These are phyloP conservation scores for Fabriciana adippe DNA, from an alignment of 2,888 invertebrate genomes.

Conservation along the genomic window DNA sequence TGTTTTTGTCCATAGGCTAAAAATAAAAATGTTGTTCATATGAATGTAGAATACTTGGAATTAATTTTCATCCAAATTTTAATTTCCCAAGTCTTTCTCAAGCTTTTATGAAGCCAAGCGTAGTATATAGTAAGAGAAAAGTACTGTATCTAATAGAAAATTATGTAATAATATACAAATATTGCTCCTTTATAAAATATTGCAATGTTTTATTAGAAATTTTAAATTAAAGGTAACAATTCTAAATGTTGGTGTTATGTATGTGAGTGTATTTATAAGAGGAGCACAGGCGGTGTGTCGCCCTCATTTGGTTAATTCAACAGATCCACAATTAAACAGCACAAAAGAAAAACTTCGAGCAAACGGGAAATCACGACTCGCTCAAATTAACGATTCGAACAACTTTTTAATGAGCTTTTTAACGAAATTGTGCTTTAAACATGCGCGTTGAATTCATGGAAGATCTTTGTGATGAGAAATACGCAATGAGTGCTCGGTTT, in stretches of 20 bases:
- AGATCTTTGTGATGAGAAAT: conserved; percentile 18
- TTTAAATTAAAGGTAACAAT: conserved; percentile 32
- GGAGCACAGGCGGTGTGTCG: conserved; percentile 48
- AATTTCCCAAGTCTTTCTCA: too few relatives aligned
- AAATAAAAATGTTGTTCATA: too few relatives aligned
- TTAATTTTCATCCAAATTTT: too few relatives aligned
- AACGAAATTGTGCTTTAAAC: conserved; percentile 40
- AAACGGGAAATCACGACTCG: conserved; percentile 71
- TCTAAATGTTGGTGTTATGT: conserved; percentile 12
- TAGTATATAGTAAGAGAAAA: too few relatives aligned
- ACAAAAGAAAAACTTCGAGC: conserved; percentile 66
- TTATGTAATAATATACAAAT: too few relatives aligned
- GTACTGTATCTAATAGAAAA: too few relatives aligned
- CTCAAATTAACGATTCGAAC: conserved; percentile 63
- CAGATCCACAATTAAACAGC: conserved; percentile 72
- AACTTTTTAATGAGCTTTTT: conserved; percentile 75
- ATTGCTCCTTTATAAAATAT: not conserved
- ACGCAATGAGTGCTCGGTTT: conserved; percentile 1
- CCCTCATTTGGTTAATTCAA: conserved; percentile 79
- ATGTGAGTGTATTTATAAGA: conserved; percentile 36
- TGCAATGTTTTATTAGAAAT: conserved; percentile 34
- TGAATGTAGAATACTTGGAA: too few relatives aligned
- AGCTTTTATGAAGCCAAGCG: too few relatives aligned
- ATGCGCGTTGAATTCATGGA: conserved; percentile 6
- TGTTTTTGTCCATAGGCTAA: too few relatives aligned